Evolutionary conservation across 2,888 invertebrate species (phyloP).

Genomic region (Andrena dorsata): DNA sequence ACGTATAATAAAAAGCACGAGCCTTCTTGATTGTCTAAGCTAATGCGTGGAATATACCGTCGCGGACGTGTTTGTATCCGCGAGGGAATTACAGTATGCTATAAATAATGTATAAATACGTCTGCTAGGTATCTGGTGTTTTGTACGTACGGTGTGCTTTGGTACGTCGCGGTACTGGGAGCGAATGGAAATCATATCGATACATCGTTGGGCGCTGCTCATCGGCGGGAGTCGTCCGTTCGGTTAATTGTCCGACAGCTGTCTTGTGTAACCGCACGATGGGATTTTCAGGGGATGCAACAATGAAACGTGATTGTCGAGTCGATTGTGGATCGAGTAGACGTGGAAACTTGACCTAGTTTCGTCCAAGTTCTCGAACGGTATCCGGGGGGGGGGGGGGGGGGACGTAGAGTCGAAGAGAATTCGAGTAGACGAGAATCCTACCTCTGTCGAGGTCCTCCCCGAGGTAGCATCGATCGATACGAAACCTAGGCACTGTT

Average conservation of each 20-base stretch:
- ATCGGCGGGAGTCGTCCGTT: neutral
- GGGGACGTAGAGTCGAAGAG: neutral
- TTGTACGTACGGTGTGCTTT: conserved; percentile 69
- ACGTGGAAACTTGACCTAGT: neutral
- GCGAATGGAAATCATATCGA: conserved; percentile 22
- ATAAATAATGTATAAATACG: conserved; percentile 61
- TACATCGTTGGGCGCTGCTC: neutral
- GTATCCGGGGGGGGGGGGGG: no score
- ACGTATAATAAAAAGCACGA: conserved; percentile 76
- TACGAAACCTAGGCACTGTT: neutral
- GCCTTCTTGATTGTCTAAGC: conserved; percentile 77
- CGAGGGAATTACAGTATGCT: conserved; percentile 33
- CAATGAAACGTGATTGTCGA: conserved; percentile 31
- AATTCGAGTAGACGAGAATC: conserved; percentile 18
- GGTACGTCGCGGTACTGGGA: conserved; percentile 49
- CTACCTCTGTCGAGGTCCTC: conserved; percentile 28
- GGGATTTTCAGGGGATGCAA: neutral
- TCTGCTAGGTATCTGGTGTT: conserved; percentile 47
- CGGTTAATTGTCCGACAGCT: conserved; percentile 4
- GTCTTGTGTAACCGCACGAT: neutral
- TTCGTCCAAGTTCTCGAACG: neutral
- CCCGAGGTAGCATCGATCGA: neutral
- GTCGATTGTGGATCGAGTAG: neutral
- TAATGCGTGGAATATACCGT: conserved; percentile 62
- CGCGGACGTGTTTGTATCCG: conserved; percentile 16